These are phyloP conservation scores for Piaya cayana DNA, from an alignment of 2,113 vertebrate genomes.

Conservation along the genomic window DNA sequence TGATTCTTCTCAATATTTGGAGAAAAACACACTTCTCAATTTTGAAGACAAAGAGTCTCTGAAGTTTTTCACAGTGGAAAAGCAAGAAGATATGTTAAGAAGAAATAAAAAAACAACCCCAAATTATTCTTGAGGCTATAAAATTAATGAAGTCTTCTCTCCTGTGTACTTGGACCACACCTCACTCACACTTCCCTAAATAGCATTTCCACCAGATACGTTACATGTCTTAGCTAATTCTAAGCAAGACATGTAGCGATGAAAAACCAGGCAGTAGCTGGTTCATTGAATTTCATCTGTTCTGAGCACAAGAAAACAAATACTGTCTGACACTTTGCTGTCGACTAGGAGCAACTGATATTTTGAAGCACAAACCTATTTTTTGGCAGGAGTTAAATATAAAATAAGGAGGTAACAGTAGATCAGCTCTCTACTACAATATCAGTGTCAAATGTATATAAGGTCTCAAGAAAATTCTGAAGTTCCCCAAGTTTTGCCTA, in stretches of 20 bases:
- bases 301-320: neutral
- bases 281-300: neutral
- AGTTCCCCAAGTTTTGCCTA: neutral
- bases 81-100: neutral
- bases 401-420: neutral
- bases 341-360: neutral
- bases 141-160: neutral
- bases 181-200: neutral
- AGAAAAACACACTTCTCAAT: neutral
- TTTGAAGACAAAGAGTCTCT: neutral
- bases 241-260: neutral
- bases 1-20: neutral
- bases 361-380: neutral
- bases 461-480: neutral
- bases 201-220: neutral
- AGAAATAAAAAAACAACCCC: neutral
- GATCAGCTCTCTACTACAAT: neutral
- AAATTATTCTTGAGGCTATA: neutral
- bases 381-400: neutral
- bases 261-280: neutral
- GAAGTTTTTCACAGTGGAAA: neutral
- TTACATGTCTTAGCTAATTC: neutral
- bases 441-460: neutral
- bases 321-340: neutral
- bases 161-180: neutral